Evolutionary conservation across 2,113 vertebrate genomes (phyloP).

Genomic region (Pristiophorus japonicus): DNA sequence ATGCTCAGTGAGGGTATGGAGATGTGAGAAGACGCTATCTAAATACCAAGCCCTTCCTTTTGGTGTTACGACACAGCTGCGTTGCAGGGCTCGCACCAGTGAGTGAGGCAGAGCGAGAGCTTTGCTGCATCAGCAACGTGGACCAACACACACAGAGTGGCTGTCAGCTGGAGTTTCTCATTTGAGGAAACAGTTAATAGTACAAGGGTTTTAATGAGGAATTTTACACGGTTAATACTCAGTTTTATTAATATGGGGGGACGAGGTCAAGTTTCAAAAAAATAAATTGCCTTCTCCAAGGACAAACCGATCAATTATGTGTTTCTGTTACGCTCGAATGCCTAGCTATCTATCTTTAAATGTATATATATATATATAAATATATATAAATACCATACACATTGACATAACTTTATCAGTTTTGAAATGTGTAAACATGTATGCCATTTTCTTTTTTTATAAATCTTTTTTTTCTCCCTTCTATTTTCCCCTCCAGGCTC

Average conservation of each 20-base stretch:
- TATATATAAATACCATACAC: not conserved
- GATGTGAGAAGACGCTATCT: not conserved
- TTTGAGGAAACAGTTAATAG: not conserved
- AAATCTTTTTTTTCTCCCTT: not conserved
- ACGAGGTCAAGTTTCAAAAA: not conserved
- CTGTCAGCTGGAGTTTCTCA: not conserved
- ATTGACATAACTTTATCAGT: not conserved
- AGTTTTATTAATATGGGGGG: not conserved
- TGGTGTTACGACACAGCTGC: not conserved
- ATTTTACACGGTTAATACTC: not conserved
- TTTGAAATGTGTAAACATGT: not conserved
- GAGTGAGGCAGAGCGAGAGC: not conserved
- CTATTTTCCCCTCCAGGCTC: conserved; percentile 47
- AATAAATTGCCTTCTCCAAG: not conserved
- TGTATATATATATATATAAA: not conserved
- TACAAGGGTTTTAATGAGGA: not conserved
- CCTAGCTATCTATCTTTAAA: not conserved
- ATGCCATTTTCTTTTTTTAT: not conserved
- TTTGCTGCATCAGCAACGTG: not conserved
- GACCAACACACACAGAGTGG: not conserved
- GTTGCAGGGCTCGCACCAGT: not conserved
- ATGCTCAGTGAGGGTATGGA: not conserved
- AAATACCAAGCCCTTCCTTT: not conserved
- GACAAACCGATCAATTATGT: not conserved
- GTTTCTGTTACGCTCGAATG: not conserved